Conservation (phyloP, 35 echinoderm and acorn worm genomes). For the Lytechinus pictus region DNA sequence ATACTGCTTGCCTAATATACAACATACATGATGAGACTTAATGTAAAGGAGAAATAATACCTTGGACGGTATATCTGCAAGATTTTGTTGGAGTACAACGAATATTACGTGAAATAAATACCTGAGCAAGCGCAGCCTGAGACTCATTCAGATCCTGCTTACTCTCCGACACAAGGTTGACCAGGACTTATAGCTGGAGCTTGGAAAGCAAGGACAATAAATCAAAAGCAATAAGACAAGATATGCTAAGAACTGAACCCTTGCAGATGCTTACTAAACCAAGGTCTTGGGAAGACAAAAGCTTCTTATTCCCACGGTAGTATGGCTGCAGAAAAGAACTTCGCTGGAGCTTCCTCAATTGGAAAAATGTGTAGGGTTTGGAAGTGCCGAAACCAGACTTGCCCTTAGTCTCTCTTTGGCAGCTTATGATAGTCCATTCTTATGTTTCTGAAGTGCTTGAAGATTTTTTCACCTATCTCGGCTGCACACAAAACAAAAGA, state of each 20-base stretch:
- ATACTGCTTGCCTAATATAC: neutral
- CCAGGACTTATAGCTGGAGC: slow-evolving; percentile 17
- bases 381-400: neutral
- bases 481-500: slow-evolving; percentile 1
- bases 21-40: slow-evolving; percentile 23
- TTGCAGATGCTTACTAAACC: slow-evolving; percentile 43
- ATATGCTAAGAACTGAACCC: neutral
- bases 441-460: neutral
- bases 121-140: slow-evolving; percentile 23
- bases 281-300: slow-evolving; percentile 14
- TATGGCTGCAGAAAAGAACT: slow-evolving; percentile 7
- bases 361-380: neutral
- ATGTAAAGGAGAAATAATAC: neutral
- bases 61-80: neutral
- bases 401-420: neutral
- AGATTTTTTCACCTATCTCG: slow-evolving; percentile 18
- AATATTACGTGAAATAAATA: slow-evolving; percentile 9
- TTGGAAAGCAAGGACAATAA: slow-evolving; percentile 31
- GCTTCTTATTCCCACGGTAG: slow-evolving; percentile 28
- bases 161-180: slow-evolving; percentile 40
- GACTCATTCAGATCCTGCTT: slow-evolving; percentile 29
- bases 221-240: neutral
- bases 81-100: neutral
- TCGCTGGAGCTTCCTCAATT: slow-evolving; percentile 5
- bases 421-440: neutral